These are phyloP conservation scores for Catharus ustulatus DNA, from an alignment of 2,797 vertebrate genomes.

Conservation along the genomic window DNA sequence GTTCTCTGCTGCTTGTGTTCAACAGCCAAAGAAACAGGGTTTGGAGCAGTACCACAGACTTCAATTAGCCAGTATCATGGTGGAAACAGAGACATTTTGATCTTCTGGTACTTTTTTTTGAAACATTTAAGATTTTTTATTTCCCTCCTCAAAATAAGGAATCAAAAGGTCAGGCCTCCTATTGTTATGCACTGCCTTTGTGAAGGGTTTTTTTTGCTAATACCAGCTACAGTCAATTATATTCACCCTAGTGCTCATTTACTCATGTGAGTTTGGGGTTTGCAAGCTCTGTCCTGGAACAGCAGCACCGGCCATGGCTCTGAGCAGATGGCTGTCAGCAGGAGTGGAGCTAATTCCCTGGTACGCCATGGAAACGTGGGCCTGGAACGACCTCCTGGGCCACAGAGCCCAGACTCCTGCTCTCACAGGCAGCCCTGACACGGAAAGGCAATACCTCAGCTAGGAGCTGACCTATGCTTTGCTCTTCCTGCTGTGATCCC, in stretches of 20 bases:
- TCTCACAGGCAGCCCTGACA: background rate
- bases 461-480: background rate
- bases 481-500: background rate
- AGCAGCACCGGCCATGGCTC: background rate
- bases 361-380: accelerated
- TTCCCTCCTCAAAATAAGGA: background rate
- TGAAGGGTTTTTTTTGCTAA: background rate
- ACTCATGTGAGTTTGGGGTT: background rate
- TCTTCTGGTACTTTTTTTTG: background rate
- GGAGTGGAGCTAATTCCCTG: background rate
- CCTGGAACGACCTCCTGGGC: background rate
- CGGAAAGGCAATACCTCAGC: background rate
- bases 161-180: background rate
- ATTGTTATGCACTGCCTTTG: background rate
- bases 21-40: background rate
- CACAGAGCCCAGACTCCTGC: background rate
- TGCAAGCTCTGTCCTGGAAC: background rate
- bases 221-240: background rate
- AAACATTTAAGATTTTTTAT: background rate
- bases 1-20: background rate
- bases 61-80: background rate
- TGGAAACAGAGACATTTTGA: background rate
- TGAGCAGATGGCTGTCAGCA: background rate
- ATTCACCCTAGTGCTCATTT: background rate
- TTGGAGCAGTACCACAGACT: background rate